Conservation (phyloP, 64 coral and sea anemone species). For the Anthopleura sola region DNA sequence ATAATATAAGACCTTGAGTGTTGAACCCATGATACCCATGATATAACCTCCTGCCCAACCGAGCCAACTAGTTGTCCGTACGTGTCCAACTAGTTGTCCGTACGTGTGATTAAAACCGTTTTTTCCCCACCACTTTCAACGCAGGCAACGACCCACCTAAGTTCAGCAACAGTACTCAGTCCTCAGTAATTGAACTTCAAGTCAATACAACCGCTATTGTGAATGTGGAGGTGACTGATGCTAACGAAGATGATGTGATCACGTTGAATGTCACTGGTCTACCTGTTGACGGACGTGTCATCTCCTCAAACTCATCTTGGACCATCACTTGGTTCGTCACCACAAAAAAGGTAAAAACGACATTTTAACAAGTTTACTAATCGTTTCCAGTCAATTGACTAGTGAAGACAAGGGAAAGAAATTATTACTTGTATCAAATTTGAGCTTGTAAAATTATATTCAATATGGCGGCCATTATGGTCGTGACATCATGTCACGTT, state of each 20-base stretch:
- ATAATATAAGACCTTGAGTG: too few relatives aligned
- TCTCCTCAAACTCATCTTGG: neutral
- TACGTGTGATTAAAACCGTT: neutral
- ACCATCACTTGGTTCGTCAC: constrained; percentile 4
- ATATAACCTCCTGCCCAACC: too few relatives aligned
- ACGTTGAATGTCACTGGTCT: constrained; percentile 18
- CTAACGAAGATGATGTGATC: neutral
- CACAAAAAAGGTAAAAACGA: neutral
- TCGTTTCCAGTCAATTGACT: too few relatives aligned
- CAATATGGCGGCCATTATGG: too few relatives aligned
- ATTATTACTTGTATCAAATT: too few relatives aligned
- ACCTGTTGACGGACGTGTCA: neutral
- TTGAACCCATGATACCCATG: too few relatives aligned
- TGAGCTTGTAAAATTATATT: too few relatives aligned
- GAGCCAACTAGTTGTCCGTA: too few relatives aligned
- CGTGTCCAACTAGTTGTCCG: too few relatives aligned
- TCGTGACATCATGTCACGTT: too few relatives aligned
- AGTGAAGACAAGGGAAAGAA: too few relatives aligned
- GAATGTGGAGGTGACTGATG: constrained; percentile 1
- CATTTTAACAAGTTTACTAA: neutral
- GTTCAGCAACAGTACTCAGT: constrained; percentile 10
- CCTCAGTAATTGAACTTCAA: neutral
- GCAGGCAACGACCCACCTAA: constrained; percentile 31
- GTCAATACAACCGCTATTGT: constrained; percentile 7
- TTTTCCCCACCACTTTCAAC: neutral